Percentiles rank a stretch among this genome's conserved stretches.
These are phyloP conservation scores for Orchestes rusci DNA, from an alignment of 2,888 invertebrate genomes.

Conservation along the genomic window DNA sequence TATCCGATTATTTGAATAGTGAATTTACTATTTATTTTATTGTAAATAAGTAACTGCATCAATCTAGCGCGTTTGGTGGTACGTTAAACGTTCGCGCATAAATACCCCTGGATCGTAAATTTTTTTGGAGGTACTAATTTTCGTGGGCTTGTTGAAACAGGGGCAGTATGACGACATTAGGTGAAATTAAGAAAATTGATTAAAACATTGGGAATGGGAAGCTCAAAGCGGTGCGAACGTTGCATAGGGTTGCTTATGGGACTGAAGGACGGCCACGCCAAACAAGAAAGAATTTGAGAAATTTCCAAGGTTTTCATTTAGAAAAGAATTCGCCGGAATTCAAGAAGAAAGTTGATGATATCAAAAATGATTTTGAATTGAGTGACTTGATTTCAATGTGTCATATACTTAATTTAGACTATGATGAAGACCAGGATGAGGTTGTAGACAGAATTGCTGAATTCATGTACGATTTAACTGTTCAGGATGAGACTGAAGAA, in stretches of 20 bases:
- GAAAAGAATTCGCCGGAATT: background rate
- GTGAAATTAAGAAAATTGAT: constrained; percentile 1
- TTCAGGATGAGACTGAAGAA: background rate
- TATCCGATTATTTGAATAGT: no score
- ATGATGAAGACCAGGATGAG: constrained; percentile 14
- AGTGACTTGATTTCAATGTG: constrained; percentile 4
- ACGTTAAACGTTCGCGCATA: no score
- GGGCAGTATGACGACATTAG: background rate
- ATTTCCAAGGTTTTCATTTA: constrained; percentile 13
- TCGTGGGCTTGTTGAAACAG: no score
- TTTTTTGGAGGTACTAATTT: no score
- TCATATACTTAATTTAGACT: constrained; percentile 19
- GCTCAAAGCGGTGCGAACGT: constrained; percentile 9
- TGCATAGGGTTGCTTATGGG: constrained; percentile 10
- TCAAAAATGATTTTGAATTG: background rate
- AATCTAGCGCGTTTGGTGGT: no score
- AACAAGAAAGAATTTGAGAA: constrained; percentile 11
- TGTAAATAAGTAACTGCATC: no score
- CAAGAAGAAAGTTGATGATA: background rate
- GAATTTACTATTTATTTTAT: no score
- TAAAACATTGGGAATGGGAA: constrained; percentile 1
- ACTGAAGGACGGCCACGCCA: constrained; percentile 13
- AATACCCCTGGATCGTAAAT: no score
- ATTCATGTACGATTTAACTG: background rate
- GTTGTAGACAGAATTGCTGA: constrained; percentile 1